Percentiles rank a stretch among this genome's conserved stretches.
Conservation (phyloP, 2,113 vertebrate species). For the Pan paniscus region DNA sequence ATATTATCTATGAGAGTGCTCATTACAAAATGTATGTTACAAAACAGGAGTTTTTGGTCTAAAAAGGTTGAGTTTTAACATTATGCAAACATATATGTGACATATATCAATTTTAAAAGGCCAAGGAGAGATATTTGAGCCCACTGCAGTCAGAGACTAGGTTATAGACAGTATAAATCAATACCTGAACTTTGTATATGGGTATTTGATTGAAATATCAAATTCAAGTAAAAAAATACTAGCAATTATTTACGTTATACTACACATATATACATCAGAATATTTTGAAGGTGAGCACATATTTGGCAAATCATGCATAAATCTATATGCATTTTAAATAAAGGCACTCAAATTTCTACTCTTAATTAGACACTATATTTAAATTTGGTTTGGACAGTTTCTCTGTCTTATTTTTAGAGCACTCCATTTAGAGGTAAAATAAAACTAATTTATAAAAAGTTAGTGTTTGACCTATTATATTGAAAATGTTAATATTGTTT, state of each 20-base stretch:
- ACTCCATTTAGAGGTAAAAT: constrained; percentile 17
- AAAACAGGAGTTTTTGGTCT: neutral
- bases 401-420: neutral
- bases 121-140: neutral
- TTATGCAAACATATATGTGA: neutral
- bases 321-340: neutral
- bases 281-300: neutral
- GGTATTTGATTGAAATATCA: neutral
- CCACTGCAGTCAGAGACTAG: neutral
- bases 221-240: neutral
- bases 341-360: neutral
- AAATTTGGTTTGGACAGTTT: neutral
- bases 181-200: neutral
- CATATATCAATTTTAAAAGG: neutral
- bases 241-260: neutral
- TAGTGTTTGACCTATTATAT: neutral
- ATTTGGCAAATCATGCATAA: neutral
- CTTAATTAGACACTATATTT: neutral
- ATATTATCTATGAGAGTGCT: neutral
- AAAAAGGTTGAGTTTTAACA: neutral
- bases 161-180: neutral
- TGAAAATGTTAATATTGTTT: neutral
- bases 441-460: neutral
- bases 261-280: neutral
- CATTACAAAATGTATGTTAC: neutral